Percentiles rank a stretch among this genome's conserved stretches.
Evolutionary conservation across 2,797 vertebrate genomes (phyloP).

Genomic region (Cuniculus paca): DNA sequence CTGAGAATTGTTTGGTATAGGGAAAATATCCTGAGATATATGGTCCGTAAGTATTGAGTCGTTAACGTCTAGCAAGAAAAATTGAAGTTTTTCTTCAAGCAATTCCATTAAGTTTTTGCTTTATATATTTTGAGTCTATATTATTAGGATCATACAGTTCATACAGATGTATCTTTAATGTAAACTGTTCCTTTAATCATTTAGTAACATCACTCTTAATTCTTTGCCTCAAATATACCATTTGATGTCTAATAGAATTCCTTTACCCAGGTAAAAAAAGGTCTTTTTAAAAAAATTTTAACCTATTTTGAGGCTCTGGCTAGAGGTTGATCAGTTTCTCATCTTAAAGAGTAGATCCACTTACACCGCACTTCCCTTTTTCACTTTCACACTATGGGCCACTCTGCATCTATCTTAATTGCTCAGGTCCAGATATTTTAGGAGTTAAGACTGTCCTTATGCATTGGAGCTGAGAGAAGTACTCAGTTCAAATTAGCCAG

Average conservation of each 20-base stretch:
- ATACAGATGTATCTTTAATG: not conserved
- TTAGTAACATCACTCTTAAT: not conserved
- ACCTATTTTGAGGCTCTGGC: not conserved
- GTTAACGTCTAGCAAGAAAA: not conserved
- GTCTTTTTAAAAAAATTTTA: not conserved
- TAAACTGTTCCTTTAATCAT: not conserved
- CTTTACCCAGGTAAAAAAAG: not conserved
- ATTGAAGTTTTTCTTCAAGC: not conserved
- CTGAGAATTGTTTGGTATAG: not conserved
- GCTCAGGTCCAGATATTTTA: not conserved
- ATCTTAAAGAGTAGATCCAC: not conserved
- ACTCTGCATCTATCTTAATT: not conserved
- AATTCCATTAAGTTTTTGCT: slow-evolving; percentile 9
- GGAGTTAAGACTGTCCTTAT: not conserved
- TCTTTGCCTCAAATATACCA: not conserved
- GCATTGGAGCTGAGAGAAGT: not conserved
- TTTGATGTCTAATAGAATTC: not conserved
- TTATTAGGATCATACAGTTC: not conserved
- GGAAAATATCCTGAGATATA: not conserved
- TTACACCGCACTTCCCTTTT: not conserved
- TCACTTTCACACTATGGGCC: not conserved
- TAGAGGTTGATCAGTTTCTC: not conserved
- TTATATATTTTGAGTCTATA: not conserved
- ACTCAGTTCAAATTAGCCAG: not conserved
- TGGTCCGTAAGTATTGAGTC: not conserved